These are phyloP conservation scores for Betta splendens DNA, from an alignment of 2,797 vertebrate species.

Conservation along the genomic window DNA sequence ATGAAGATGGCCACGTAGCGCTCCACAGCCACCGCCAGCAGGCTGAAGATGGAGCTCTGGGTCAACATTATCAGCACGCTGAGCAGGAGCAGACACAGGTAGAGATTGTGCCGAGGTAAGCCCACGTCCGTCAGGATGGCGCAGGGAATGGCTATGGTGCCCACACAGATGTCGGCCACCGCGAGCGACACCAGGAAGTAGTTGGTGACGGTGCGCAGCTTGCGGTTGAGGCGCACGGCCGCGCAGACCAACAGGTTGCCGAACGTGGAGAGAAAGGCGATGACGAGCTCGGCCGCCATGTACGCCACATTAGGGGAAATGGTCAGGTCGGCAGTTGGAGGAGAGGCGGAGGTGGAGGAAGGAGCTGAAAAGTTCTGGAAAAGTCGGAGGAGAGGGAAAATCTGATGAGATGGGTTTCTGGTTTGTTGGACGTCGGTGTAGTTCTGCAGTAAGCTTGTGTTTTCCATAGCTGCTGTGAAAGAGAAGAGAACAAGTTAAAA, in stretches of 20 bases:
- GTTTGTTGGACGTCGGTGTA: slow-evolving; percentile 9
- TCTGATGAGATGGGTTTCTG: not conserved
- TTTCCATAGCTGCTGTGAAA: slow-evolving; percentile 49
- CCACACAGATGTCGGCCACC: slow-evolving; percentile 81
- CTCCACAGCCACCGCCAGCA: slow-evolving; percentile 82
- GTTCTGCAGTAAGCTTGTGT: not conserved
- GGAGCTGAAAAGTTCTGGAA: slow-evolving; percentile 5
- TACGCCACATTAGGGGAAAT: slow-evolving; percentile 74
- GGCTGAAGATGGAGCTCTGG: slow-evolving; percentile 85
- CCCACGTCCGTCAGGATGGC: slow-evolving; percentile 82
- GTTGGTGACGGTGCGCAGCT: slow-evolving; percentile 82
- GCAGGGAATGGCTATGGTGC: slow-evolving; percentile 81
- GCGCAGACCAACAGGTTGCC: slow-evolving; percentile 81
- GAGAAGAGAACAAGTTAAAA: slow-evolving; percentile 1
- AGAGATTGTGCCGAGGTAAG: slow-evolving; percentile 74
- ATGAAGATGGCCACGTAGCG: slow-evolving; percentile 85
- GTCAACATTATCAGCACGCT: slow-evolving; percentile 84
- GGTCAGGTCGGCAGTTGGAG: slow-evolving; percentile 15
- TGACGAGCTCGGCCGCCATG: slow-evolving; percentile 77
- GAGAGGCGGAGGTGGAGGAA: not conserved
- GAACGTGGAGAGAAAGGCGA: slow-evolving; percentile 76
- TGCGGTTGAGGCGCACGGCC: slow-evolving; percentile 76
- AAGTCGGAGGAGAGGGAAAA: not conserved
- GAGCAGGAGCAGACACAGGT: slow-evolving; percentile 83
- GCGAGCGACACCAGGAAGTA: slow-evolving; percentile 85